Percentiles rank a stretch among this genome's conserved stretches.
Evolutionary conservation across 2,888 invertebrate species (phyloP).

Genomic region (Malthinus seriepunctatus): DNA sequence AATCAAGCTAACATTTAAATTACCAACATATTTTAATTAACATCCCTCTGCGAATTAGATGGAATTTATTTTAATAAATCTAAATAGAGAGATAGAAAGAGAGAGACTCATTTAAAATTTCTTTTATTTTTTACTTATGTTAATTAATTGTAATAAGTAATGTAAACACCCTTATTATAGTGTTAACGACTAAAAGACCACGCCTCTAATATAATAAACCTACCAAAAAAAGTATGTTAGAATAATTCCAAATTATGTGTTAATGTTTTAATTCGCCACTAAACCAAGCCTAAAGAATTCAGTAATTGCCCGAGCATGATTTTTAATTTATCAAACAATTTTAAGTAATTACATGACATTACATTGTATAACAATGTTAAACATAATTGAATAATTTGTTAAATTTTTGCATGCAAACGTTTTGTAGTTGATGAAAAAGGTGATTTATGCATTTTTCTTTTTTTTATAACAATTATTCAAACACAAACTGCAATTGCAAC

Average conservation of each 20-base stretch:
- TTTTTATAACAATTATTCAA: no score
- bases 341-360: conserved; percentile 5
- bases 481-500: no score
- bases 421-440: no score
- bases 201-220: background rate
- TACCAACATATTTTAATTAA: no score
- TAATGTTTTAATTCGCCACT: conserved; percentile 5
- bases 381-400: conserved; percentile 5
- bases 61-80: no score
- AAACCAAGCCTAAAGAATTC: conserved; percentile 3
- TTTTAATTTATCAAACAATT: conserved; percentile 2
- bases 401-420: background rate
- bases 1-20: no score
- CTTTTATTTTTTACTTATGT: no score
- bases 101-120: no score
- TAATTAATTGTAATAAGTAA: background rate
- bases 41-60: no score
- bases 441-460: no score
- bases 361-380: conserved; percentile 5
- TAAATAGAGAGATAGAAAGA: no score
- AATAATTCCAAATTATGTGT: conserved; percentile 3
- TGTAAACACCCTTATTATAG: background rate
- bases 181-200: background rate
- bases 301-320: conserved; percentile 2
- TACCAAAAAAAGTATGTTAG: background rate